phyloP scores from a whole-genome alignment of 2,888 invertebrate genomes.

The Chouioia cunea region DNA sequence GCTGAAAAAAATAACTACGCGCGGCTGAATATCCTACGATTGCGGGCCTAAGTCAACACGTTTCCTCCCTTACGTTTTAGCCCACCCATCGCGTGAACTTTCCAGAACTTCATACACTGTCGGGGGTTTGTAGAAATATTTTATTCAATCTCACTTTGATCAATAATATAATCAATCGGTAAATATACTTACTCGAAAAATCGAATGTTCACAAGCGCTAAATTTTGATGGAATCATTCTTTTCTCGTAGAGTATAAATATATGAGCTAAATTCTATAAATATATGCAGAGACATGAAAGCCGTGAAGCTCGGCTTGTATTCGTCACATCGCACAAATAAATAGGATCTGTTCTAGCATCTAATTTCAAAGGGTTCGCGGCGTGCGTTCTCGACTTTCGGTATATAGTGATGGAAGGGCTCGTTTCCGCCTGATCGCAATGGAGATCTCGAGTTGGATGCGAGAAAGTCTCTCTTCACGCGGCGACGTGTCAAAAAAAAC shows the following conservation, averaged over 20 bases:
- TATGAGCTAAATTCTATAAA: slow-evolving; percentile 17
- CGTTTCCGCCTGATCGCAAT: slow-evolving; percentile 19
- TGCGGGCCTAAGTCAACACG: slow-evolving; percentile 33
- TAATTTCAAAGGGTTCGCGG: slow-evolving; percentile 30
- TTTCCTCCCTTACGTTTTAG: slow-evolving; percentile 16
- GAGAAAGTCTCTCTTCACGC: slow-evolving; percentile 10
- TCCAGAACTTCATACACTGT: neutral
- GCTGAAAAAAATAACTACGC: neutral
- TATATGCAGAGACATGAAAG: neutral
- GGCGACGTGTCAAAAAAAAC: slow-evolving; percentile 2
- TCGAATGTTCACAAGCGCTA: too few relatives aligned
- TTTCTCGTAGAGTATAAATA: too few relatives aligned
- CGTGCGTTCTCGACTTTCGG: slow-evolving; percentile 25
- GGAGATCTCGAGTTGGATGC: neutral
- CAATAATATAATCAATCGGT: too few relatives aligned
- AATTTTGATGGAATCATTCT: too few relatives aligned
- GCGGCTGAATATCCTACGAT: slow-evolving; percentile 25
- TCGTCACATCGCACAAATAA: slow-evolving; percentile 20
- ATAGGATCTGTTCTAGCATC: slow-evolving; percentile 9
- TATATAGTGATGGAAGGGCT: slow-evolving; percentile 18
- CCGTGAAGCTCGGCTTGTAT: neutral
- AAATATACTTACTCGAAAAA: too few relatives aligned
- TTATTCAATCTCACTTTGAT: too few relatives aligned
- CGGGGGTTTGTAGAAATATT: too few relatives aligned
- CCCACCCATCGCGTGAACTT: slow-evolving; percentile 29